Base-by-base conservation (phyloP, 2,113 vertebrate genomes). In the Cyrtonyx montezumae region DNA sequence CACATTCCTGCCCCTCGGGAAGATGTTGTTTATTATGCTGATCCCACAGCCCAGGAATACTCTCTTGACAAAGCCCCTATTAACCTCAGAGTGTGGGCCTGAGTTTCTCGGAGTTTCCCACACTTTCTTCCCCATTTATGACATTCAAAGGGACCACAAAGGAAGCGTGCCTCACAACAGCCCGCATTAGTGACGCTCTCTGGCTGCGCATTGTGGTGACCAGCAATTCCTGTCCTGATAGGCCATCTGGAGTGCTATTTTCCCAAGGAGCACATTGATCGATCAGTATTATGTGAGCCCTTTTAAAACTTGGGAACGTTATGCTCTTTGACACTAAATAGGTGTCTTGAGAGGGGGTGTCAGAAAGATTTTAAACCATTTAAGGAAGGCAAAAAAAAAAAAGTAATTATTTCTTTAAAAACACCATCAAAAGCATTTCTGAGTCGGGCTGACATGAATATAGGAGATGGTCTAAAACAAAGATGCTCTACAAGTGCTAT, bases 101-200 rank as follows among this genome's bases (percentile, higher is more conserved):
- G 97, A 97, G 97, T 97, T 98, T 97, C 97, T 97, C 97, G 61
- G 95, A 95, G 97, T 98, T 98, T 98, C 98, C 98, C 98, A 98
- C 98, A 98, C 98, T 98, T 97, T 95, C 97, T 90, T 79, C 97
- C 96, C 98, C 94, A 98, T 98, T 98, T 97, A 98, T 93, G 96
- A 91, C 97, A 97, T 98, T 98, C 83, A 96, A 88, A 94, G 93
- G 79, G 78, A 56, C 91, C 88, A 98, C 98, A 98, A 98, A 98
- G 96, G 98, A 98, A 98, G 98, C 98, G 98, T 99, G 98, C 98
- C 98, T 98, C 98, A 98, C 98, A 98, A 98, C 98, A 98, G 98
- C 98, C 97, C 97, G 94, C 98, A 98, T 99, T 98, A 98, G 98
- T 97, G 97, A 98, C 92, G 97, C 97, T 98, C 96, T 97, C 97